Evolutionary conservation across 2,888 invertebrate genomes (phyloP).

Genomic region (Liposcelis brunnea): DNA sequence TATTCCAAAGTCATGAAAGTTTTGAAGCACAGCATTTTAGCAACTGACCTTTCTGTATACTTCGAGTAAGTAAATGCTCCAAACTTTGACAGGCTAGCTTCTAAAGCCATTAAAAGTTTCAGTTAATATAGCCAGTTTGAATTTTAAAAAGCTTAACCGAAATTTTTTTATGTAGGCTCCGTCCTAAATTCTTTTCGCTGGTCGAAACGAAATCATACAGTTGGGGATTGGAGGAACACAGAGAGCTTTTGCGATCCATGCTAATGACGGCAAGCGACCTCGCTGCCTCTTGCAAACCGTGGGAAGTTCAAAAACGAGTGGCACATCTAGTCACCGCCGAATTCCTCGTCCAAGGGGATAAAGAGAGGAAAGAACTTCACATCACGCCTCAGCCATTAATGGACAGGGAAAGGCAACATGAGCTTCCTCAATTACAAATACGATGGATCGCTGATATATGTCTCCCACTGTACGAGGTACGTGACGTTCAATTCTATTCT

Average conservation of each 20-base stretch:
- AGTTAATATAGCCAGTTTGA: background rate
- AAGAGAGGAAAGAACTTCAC: slow-evolving; percentile 31
- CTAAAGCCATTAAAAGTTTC: background rate
- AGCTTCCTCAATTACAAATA: slow-evolving; percentile 37
- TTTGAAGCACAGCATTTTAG: slow-evolving; percentile 33
- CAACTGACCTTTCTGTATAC: slow-evolving; percentile 33
- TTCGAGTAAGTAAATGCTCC: slow-evolving; percentile 28
- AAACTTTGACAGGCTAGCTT: too few species aligned
- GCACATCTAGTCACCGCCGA: slow-evolving; percentile 33
- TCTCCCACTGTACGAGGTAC: slow-evolving; percentile 31
- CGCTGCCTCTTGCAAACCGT: slow-evolving; percentile 39
- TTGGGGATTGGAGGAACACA: slow-evolving; percentile 27
- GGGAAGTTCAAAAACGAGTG: slow-evolving; percentile 35
- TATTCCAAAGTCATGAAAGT: slow-evolving; percentile 32
- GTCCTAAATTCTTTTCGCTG: slow-evolving; percentile 30
- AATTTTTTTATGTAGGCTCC: slow-evolving; percentile 21
- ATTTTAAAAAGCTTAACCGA: background rate
- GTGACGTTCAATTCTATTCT: background rate
- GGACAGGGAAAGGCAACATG: slow-evolving; percentile 36
- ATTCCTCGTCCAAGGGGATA: slow-evolving; percentile 35
- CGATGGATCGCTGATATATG: slow-evolving; percentile 27
- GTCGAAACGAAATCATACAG: slow-evolving; percentile 26
- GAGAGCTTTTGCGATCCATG: slow-evolving; percentile 29
- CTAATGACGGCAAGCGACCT: slow-evolving; percentile 41
- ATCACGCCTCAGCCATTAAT: slow-evolving; percentile 36